Percentiles rank a stretch among this genome's conserved stretches.
Conservation (phyloP, 1,140 invertebrate species). For the Telenomus remus region DNA sequence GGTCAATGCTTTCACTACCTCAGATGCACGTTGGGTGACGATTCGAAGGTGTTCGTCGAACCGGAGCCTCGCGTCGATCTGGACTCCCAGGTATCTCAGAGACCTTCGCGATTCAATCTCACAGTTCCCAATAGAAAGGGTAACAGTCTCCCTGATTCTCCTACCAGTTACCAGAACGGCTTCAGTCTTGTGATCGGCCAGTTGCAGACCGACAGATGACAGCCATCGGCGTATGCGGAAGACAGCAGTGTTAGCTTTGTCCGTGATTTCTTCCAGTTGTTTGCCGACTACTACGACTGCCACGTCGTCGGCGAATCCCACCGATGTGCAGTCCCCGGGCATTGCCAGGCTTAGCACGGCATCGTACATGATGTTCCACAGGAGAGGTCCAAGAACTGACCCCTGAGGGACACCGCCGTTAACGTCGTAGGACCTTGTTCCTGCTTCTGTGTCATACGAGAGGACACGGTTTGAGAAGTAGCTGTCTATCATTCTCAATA, state of each 20-base stretch:
- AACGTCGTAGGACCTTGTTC: slow-evolving; percentile 1
- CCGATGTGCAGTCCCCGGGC: neutral
- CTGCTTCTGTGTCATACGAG: neutral
- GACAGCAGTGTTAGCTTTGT: neutral
- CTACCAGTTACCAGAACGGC: slow-evolving; percentile 32
- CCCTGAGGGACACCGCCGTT: slow-evolving; percentile 12
- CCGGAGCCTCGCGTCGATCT: slow-evolving; percentile 4
- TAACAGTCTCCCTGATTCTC: slow-evolving; percentile 17
- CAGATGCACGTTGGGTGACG: neutral
- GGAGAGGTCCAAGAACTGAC: neutral
- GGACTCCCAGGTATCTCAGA: slow-evolving; percentile 29
- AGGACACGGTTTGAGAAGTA: slow-evolving; percentile 3
- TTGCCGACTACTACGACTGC: slow-evolving; percentile 24
- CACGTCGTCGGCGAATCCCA: slow-evolving; percentile 29
- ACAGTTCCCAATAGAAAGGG: neutral
- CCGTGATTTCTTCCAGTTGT: slow-evolving; percentile 11
- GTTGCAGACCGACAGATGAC: slow-evolving; percentile 2
- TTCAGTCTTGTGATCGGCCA: slow-evolving; percentile 37
- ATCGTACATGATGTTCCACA: slow-evolving; percentile 16
- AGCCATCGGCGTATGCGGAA: slow-evolving; percentile 6
- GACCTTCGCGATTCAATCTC: slow-evolving; percentile 6
- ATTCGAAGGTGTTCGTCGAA: slow-evolving; percentile 4
- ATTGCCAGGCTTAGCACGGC: neutral
- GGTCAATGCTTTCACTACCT: neutral
- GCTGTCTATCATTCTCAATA: slow-evolving; percentile 6